Conservation (phyloP, 2,888 invertebrate genomes). For the Acronicta aceris region DNA sequence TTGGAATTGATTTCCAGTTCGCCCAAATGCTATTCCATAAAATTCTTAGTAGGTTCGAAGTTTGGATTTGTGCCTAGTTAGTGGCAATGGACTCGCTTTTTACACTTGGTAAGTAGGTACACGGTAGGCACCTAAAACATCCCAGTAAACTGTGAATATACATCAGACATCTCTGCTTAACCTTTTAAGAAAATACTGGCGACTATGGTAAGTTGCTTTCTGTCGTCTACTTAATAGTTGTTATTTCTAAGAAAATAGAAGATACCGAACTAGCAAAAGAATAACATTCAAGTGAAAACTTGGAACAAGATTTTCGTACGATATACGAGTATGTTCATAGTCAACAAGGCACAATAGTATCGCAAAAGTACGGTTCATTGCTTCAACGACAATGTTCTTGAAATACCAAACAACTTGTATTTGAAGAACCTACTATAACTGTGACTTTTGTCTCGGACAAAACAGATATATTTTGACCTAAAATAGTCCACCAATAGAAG, state of each 20-base stretch:
- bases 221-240: conserved; percentile 12
- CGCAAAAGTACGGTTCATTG: conserved; percentile 33
- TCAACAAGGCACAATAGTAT: conserved; percentile 40
- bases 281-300: conserved; percentile 33
- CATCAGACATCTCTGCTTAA: no score
- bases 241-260: conserved; percentile 20
- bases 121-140: no score
- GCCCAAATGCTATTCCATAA: no score
- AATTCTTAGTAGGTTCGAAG: no score
- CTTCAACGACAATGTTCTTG: conserved; percentile 24
- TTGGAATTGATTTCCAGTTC: no score
- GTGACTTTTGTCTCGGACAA: not conserved
- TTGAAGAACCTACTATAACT: conserved; percentile 2
- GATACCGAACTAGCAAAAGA: conserved; percentile 8
- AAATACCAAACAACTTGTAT: conserved; percentile 19
- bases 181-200: no score
- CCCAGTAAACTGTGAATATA: no score
- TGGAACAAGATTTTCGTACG: conserved; percentile 33
- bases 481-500: not conserved
- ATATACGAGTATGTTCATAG: conserved; percentile 28
- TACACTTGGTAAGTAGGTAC: no score
- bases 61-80: no score
- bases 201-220: not conserved
- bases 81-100: no score
- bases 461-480: not conserved